Evolutionary conservation across 2,113 vertebrate genomes (phyloP).

Genomic region (Chaetorhynchus papuensis): DNA sequence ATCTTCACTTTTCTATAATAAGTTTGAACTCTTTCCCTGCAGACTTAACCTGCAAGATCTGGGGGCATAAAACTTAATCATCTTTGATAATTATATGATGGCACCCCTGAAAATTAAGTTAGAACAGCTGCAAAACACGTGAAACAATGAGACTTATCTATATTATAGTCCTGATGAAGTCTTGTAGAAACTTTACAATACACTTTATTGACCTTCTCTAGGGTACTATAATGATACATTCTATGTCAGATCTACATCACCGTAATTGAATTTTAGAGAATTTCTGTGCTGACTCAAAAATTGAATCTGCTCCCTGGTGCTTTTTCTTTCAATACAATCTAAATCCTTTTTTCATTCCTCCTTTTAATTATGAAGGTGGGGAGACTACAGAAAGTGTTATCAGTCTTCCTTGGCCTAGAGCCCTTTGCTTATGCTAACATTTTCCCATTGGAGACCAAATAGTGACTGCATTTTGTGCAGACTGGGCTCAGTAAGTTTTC

Average conservation of each 20-base stretch:
- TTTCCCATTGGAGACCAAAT: background rate
- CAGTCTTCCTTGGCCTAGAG: background rate
- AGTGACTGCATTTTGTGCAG: background rate
- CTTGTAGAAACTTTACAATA: background rate
- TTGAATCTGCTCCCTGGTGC: conserved; percentile 20
- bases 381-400: background rate
- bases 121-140: conserved; percentile 42
- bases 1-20: conserved; percentile 49
- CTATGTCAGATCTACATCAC: conserved; percentile 13
- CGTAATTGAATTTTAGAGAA: conserved; percentile 50
- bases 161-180: conserved; percentile 25
- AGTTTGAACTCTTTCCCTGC: conserved; percentile 31
- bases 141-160: conserved; percentile 42
- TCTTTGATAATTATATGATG: conserved; percentile 57
- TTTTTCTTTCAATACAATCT: conserved; percentile 40
- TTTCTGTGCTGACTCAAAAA: conserved; percentile 22
- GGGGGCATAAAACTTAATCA: conserved; percentile 58
- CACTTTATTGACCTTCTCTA: conserved; percentile 24
- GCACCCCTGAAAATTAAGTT: conserved; percentile 55
- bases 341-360: conserved; percentile 34
- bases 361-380: conserved; percentile 59
- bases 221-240: conserved; percentile 8
- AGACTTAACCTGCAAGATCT: conserved; percentile 54
- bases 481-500: background rate
- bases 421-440: background rate